phyloP scores from a whole-genome alignment of 2,113 vertebrate species.

The Anguilla rostrata region DNA sequence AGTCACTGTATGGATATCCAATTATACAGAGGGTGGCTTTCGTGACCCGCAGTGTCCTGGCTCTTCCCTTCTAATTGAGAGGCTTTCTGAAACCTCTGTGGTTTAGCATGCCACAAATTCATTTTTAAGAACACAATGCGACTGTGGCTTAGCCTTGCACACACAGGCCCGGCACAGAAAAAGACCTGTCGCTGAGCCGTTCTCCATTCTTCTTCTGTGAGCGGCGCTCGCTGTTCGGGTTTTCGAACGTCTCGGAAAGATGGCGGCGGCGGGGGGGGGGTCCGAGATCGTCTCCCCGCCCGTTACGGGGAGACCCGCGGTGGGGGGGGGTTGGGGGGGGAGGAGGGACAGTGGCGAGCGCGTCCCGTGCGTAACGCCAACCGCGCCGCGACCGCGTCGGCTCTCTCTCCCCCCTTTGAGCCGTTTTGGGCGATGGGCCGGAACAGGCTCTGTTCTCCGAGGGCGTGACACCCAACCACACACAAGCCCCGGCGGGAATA shows the following conservation, averaged over 20 bases:
- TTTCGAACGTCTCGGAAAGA: neutral
- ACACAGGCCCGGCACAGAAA: constrained; percentile 3
- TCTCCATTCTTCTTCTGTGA: constrained; percentile 3
- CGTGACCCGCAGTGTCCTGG: constrained; percentile 11
- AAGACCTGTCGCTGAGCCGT: constrained; percentile 12
- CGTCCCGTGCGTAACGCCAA: neutral
- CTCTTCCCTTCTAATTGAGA: constrained; percentile 15
- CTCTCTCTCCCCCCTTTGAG: neutral
- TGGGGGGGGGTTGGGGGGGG: no score
- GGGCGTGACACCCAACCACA: constrained; percentile 32
- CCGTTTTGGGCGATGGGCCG: neutral
- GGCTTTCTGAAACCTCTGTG: constrained; percentile 20
- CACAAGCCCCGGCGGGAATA: constrained; percentile 28
- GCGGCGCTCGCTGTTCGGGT: neutral
- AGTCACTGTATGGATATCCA: constrained; percentile 21
- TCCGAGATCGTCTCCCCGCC: neutral
- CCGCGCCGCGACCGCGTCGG: neutral
- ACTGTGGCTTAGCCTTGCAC: constrained; percentile 36
- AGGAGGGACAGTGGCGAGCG: neutral
- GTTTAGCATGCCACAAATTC: constrained; percentile 38
- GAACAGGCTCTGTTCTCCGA: constrained; percentile 26
- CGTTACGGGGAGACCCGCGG: neutral
- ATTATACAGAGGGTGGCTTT: constrained; percentile 26
- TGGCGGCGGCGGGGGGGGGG: neutral
- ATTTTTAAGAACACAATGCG: constrained; percentile 44